Evolutionary conservation across 2,113 vertebrate genomes (phyloP), one percentile per base, ranked within the genome.

Genomic region (Cebidichthys violaceus): DNA sequence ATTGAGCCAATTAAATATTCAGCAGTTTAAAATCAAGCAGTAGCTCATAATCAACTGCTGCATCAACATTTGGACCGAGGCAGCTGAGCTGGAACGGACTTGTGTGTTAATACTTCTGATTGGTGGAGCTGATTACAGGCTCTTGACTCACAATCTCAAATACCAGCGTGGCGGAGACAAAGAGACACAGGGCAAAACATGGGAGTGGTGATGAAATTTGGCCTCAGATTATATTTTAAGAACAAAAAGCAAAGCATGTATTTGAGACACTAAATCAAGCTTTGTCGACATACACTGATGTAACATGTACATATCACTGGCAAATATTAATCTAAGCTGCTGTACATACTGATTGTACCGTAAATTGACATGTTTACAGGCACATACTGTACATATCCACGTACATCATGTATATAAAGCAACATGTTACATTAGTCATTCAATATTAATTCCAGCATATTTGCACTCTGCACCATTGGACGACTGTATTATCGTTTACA

Each of bases 1-100:
- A 75, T 15, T 57, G 52, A 80, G 75, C 78, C 86, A 76, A 88
- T 89, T 90, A 84, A 81, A 90, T 77, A 79, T 83, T 85, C 74
- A 87, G 70, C 84, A 70, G 71, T 88, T 81, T 74, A 67, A 90
- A 83, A 86, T 83, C 83, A 78, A 68, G 78, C 88, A 67, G 75
- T 24, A 79, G 70, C 66, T 83, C 81, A 70, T 88, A 82, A 91
- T 89, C 81, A 88, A 74, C 75, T 78, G 79, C 82, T 33, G 61
- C 71, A 79, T 87, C 83, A 81, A 60, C 81, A 79, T 86, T 87
- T 88, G 89, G 83, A 74, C 82, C 6, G 62, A 85, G 35, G 69
- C 78, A 86, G 74, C 81, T 24, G 75, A 77, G 75, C 71, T 84
- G 88, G 69, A 79, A 77, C 71, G 60, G 78, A 89, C 79, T 86